Evolutionary conservation across 2,797 vertebrate species (phyloP), one percentile per base, ranked within the genome.

Genomic region (Taenioides sp.): DNA sequence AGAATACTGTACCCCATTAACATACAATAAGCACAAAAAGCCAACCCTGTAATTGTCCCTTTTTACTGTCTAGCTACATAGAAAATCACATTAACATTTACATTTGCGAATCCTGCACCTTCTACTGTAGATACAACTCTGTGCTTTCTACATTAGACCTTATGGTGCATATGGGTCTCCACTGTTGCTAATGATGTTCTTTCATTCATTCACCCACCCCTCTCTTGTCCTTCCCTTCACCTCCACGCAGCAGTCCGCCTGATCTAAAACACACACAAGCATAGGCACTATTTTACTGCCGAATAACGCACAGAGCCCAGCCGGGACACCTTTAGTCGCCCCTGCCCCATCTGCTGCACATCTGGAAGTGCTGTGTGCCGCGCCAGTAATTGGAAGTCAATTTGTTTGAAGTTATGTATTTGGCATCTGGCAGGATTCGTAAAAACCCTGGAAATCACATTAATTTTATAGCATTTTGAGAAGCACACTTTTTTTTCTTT

Each of bases 371-470:
- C 60, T 62, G 84, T 90, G 89, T 79, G 85, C 90, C 78, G 81
- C 88, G 89, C 86, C 90, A 93, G 92, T 94, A 94, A 94, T 94
- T 94, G 93, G 91, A 91, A 94, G 92, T 94, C 93, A 94, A 94
- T 95, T 95, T 94, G 94, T 95, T 94, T 95, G 94, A 95, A 94
- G 94, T 93, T 93, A 93, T 93, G 92, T 93, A 93, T 93, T 92
- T 92, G 92, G 93, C 93, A 93, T 94, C 92, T 94, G 94, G 91
- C 88, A 87, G 67, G 82, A 92, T 94, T 94, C 93, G 92, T 91
- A 93, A 89, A 92, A 89, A 84, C 90, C 91, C 93, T 94, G 93
- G 93, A 93, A 94, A 94, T 93, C 90, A 50, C 93, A 94, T 94
- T 88, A 81, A 90, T 94, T 94, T 94, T 93, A 94, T 92, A 86